Base-by-base conservation (phyloP, 2,797 vertebrate genomes). In the Aldrovandia affinis region DNA sequence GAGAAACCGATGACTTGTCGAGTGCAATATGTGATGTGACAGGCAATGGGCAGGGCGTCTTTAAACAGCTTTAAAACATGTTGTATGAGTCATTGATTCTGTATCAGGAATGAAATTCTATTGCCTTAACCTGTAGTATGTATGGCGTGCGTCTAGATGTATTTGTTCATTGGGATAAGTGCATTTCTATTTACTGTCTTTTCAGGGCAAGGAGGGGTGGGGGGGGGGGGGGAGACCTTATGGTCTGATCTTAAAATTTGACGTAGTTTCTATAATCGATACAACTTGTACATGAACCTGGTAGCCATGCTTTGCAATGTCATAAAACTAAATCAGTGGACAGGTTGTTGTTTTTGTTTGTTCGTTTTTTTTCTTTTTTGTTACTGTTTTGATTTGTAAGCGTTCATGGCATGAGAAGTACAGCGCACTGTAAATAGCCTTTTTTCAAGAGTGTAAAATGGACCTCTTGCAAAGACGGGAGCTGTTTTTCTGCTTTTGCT, bases 51-150 rank as follows among this genome's bases (percentile, higher is more conserved):
- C 88, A 92, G 88, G 87, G 88, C 89, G 93, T 91, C 91, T 94
- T 77, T 82, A 94, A 90, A 88, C 96, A 97, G 97, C 97, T 99
- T 97, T 97, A 97, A 97, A 95, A 95, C 93, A 81, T 75, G 89
- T 95, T 75, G 89, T 95, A 90, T 91, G 90, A 92, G 95, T 94
- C 93, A 94, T 91, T 95, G 92, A 94, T 86, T 87, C 70, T 87
- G 93, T 95, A 94, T 96, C 95, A 96, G 96, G 97, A 98, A 97
- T 95, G 95, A 88, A 93, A 96, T 97, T 97, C 94, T 96, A 95
- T 96, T 98, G 98, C 98, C 98, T 99, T 99, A 99, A 99, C 95
- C 94, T 96, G 90, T 96, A 97, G 93, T 95, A 86, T 89, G 92
- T 96, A 96, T 94, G 94, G 93, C 94, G 92, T 95, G 91, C 91